Evolutionary conservation across 2,113 vertebrate genomes (phyloP), one percentile per base, ranked within the genome.

Genomic region (Tympanuchus pallidicinctus): DNA sequence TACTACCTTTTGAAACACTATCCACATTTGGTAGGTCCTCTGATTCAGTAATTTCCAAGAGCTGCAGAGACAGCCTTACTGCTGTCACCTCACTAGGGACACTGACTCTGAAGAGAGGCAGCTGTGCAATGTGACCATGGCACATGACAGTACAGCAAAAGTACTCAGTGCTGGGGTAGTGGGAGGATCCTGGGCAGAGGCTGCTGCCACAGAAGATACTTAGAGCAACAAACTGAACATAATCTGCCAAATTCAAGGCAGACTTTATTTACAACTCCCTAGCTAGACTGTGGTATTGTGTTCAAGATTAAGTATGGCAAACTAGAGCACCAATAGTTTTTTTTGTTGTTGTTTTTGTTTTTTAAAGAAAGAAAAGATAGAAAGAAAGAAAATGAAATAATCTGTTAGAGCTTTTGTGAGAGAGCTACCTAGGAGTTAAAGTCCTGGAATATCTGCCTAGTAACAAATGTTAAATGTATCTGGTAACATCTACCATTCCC

Each of bases 131-230:
- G 65, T 16, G 65, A 72, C 48, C 10, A 2, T 36, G 78, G 27
- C 50, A 38, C 38, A 38, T 38, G 32, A 21, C 3, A n/a, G 27
- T 17, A 8, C 60, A 40, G 82, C 18, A 42, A 38, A 80, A 63
- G 1, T 18, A 15, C 2, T 4, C 48, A 24, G 4, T 0, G 0
- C 6, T 32, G 60, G 22, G 28, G 6, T n/a, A 21, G 8, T 1
- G 3, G 67, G 25, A 50, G 32, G 22, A 24, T 20, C 59, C 48
- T 67, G 27, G 54, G 50, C 38, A 73, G 50, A 71, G 19, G 32
- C 77, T 81, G 60, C n/a, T 56, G 38, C 11, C 7, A 4, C 27
- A 24, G 2, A 24, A 64, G 15, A 8, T 56, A 30, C 19, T 63
- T 76, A 25, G 8, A 30, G 11, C 19, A 60, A 70, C 6, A 34